Conservation (phyloP, 2,113 vertebrate genomes). For the Oreochromis aureus region DNA sequence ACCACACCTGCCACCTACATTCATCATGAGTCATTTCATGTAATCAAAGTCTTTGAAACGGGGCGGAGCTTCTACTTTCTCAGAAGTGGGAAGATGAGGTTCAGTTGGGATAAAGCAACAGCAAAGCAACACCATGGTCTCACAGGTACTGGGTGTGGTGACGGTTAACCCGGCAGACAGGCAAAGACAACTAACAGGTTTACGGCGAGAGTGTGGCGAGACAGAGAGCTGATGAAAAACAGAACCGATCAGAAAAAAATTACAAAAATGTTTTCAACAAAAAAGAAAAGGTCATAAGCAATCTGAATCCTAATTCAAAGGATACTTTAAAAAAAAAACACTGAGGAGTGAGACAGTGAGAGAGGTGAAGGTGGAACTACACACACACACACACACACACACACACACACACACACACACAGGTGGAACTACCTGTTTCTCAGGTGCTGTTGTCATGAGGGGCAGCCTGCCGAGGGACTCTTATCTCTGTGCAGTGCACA, state of each 20-base stretch:
- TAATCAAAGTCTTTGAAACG: neutral
- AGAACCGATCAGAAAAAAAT: fast-evolving
- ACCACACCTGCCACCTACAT: neutral
- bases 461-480: neutral
- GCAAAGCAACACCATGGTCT: neutral
- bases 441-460: neutral
- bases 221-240: neutral
- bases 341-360: neutral
- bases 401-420: neutral
- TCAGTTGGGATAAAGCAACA: neutral
- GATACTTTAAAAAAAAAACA: neutral
- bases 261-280: neutral
- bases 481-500: neutral
- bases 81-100: neutral
- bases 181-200: neutral
- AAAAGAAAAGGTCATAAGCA: neutral
- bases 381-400: neutral
- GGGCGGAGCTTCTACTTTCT: neutral
- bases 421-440: neutral
- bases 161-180: neutral
- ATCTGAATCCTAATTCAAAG: neutral
- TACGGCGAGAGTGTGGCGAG: neutral
- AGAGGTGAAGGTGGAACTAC: neutral
- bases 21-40: neutral
- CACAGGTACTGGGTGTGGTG: neutral